phyloP scores from a whole-genome alignment of 2,888 invertebrate genomes.

The Melipona beecheii region DNA sequence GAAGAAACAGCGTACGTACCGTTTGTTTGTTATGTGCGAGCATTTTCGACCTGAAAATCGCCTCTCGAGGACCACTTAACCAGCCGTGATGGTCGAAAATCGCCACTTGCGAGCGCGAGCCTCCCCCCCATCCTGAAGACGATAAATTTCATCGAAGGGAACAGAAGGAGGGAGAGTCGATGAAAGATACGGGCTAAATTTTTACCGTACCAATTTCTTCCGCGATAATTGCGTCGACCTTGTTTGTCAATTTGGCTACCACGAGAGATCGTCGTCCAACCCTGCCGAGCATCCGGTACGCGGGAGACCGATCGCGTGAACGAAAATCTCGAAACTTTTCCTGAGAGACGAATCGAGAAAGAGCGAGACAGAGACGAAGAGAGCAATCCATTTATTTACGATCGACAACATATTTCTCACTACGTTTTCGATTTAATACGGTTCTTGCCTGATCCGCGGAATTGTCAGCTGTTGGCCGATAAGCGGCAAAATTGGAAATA shows the following conservation, averaged over 20 bases:
- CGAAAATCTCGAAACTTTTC: slow-evolving; percentile 33
- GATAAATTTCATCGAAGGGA: slow-evolving; percentile 54
- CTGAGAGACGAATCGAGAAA: neutral
- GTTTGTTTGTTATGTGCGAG: slow-evolving; percentile 60
- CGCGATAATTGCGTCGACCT: slow-evolving; percentile 60
- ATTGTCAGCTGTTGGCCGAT: neutral
- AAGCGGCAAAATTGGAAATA: neutral
- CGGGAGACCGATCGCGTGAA: neutral
- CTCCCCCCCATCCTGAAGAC: slow-evolving; percentile 33
- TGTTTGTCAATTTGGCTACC: slow-evolving; percentile 57
- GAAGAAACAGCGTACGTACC: neutral
- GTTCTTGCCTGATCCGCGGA: neutral
- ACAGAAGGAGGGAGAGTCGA: neutral
- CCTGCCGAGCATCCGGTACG: neutral
- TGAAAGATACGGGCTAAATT: slow-evolving; percentile 42
- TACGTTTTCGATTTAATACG: neutral
- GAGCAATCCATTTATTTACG: neutral
- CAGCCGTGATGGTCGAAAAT: slow-evolving; percentile 67
- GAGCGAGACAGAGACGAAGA: neutral
- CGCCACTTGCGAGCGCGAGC: slow-evolving; percentile 60
- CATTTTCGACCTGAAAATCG: slow-evolving; percentile 53
- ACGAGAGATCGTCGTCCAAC: slow-evolving; percentile 29
- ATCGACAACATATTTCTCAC: no score
- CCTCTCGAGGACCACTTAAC: slow-evolving; percentile 58
- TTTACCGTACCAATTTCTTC: slow-evolving; percentile 60